phyloP scores from a whole-genome alignment of 2,888 invertebrate species.

The Diplolepis rosae region DNA sequence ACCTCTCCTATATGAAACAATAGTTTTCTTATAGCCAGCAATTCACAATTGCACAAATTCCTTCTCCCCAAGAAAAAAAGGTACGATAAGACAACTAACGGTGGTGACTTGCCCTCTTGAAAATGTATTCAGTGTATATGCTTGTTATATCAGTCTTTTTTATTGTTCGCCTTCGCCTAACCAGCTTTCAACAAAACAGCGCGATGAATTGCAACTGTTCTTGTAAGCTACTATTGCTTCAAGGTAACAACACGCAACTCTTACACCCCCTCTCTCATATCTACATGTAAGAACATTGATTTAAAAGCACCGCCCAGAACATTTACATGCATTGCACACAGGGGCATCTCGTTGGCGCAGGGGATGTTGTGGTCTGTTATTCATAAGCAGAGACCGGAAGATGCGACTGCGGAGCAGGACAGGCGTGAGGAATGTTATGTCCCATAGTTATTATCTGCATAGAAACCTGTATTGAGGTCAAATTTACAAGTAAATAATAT shows the following conservation, averaged over 20 bases:
- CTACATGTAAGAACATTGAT: slow-evolving; percentile 19
- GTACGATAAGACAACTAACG: background rate
- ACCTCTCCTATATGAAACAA: background rate
- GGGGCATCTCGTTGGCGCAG: slow-evolving; percentile 4
- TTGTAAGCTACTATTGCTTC: background rate
- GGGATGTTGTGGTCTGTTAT: slow-evolving; percentile 30
- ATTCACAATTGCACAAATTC: background rate
- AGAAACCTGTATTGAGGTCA: slow-evolving; percentile 10
- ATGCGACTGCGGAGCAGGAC: background rate
- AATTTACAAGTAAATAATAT: background rate
- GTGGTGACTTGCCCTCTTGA: background rate
- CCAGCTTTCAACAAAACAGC: background rate
- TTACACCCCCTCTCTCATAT: background rate
- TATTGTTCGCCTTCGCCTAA: no score
- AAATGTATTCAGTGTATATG: slow-evolving; percentile 5
- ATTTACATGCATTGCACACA: slow-evolving; percentile 14
- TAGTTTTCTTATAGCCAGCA: background rate
- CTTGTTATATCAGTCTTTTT: background rate
- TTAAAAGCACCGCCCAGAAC: background rate
- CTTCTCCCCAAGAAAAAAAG: background rate
- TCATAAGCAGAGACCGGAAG: slow-evolving; percentile 25
- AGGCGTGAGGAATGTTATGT: slow-evolving; percentile 16
- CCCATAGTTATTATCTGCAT: slow-evolving; percentile 13
- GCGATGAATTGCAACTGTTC: background rate
- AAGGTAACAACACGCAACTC: slow-evolving; percentile 8